Percentiles rank a stretch among this genome's conserved stretches.
These are phyloP conservation scores for Orthosia gothica DNA, from an alignment of 2,888 invertebrate species.

Conservation along the genomic window DNA sequence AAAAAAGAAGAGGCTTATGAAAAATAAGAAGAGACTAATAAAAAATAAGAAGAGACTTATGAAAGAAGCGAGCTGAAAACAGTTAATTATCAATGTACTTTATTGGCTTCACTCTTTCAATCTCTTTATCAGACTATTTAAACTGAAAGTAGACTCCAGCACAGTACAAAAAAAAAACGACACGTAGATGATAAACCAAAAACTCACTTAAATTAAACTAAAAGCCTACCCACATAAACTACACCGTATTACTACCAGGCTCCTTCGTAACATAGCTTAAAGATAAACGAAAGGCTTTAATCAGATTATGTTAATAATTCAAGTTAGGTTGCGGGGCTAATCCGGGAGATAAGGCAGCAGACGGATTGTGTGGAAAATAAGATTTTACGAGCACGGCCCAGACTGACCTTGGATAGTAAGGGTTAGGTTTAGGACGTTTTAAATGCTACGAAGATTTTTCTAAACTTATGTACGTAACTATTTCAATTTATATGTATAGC, in stretches of 20 bases:
- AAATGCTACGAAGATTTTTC: background rate
- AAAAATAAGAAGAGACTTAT: too few species aligned
- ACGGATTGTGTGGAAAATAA: constrained; percentile 71
- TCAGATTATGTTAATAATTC: constrained; percentile 70
- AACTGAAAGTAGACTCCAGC: too few species aligned
- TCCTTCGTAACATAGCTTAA: constrained; percentile 57
- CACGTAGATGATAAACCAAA: background rate
- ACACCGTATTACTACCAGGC: constrained; percentile 9
- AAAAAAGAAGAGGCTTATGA: too few species aligned
- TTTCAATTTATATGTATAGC: too few species aligned
- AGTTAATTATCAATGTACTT: too few species aligned
- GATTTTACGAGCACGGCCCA: constrained; percentile 69
- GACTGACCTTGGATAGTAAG: constrained; percentile 59
- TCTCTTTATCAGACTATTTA: too few species aligned
- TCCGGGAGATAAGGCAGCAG: constrained; percentile 67
- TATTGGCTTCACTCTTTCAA: too few species aligned
- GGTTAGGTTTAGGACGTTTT: constrained; percentile 13
- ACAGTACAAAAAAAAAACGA: background rate
- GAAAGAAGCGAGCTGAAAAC: too few species aligned
- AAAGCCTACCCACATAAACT: constrained; percentile 44
- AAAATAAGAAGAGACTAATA: too few species aligned
- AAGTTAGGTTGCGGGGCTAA: constrained; percentile 62
- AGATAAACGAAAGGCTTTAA: constrained; percentile 69
- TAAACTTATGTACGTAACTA: too few species aligned
- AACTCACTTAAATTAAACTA: constrained; percentile 22